Base-by-base conservation (phyloP, 1,140 invertebrate species). In the Ctenoplectra terminalis region DNA sequence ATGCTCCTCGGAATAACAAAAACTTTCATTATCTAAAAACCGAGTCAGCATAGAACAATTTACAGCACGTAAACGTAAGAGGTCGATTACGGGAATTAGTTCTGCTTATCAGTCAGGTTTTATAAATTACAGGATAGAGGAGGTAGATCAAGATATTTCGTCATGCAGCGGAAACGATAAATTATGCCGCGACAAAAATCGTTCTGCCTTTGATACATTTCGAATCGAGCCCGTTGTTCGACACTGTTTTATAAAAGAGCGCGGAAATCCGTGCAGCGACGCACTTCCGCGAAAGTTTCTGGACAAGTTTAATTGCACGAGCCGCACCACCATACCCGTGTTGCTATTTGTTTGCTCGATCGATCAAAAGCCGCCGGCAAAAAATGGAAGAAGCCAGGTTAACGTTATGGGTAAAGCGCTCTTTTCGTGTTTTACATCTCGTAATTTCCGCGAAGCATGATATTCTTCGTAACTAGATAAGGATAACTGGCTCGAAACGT, bases 231-330 rank as follows among this genome's bases (percentile, higher is more conserved):
- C 31, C 56, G 67, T 37, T 58, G 48, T 20, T 61, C 46, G 54
- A 31, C 9, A 29, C 17, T 50, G 8, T 72, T 72, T 74, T 48
- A 54, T 29, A 63, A 83, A 82, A 85, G 74, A 78, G 60, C 48
- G 52, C 69, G 66, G 46, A 63, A 72, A 85, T 54, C 67, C 60
- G 69, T 46, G 46, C 61, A 4, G 40, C 26, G 1, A 46, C 17
- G 31, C 29, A 54, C 61, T 85, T 85, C 74, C 81, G 83, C 54
- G 83, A 85, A 85, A 82, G 83, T 85, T 82, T 29, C 63, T 77
- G 64, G 66, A 40, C 29, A 67, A 40, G n/a, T 37, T 43, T 69
- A 73, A 85, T 84, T 82, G 69, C 46, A 31, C 67, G 15, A 52
- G 52, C 29, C 20, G 13, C 8, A 43, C 29, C 34, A 9, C 13